Evolutionary conservation across 2,113 vertebrate species (phyloP).

Genomic region (Perccottus glenii): DNA sequence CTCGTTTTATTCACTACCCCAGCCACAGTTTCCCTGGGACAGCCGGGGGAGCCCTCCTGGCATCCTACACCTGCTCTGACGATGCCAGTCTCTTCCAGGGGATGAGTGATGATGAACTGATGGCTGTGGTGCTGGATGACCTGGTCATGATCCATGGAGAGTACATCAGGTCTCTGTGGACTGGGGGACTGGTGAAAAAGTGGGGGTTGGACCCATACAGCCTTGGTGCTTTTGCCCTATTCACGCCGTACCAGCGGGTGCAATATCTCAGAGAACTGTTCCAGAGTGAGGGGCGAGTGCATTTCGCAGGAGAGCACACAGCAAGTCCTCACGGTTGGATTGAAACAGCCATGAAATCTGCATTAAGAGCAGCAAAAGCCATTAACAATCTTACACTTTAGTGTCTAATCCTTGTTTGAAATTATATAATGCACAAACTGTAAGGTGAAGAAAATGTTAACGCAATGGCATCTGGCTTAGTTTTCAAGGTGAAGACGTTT

Average conservation of each 20-base stretch:
- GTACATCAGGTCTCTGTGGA: conserved; percentile 60
- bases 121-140: conserved; percentile 75
- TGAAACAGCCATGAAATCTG: conserved; percentile 85
- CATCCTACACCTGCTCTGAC: conserved; percentile 83
- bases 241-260: conserved; percentile 81
- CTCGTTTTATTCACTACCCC: conserved; percentile 85
- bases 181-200: conserved; percentile 77
- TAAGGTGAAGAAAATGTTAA: neutral
- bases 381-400: conserved; percentile 74
- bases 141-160: conserved; percentile 79
- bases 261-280: conserved; percentile 76
- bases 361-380: conserved; percentile 75
- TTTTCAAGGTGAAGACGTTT: too few species aligned
- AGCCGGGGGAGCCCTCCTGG: conserved; percentile 71
- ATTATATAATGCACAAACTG: too few species aligned
- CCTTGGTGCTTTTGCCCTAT: conserved; percentile 80
- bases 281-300: conserved; percentile 70
- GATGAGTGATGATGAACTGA: conserved; percentile 63
- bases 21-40: conserved; percentile 79
- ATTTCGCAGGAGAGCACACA: conserved; percentile 87
- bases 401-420: neutral
- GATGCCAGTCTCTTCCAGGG: conserved; percentile 81
- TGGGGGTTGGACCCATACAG: conserved; percentile 82
- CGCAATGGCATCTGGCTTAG: neutral
- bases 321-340: conserved; percentile 84